Evolutionary conservation across 2,888 invertebrate species (phyloP).

Genomic region (Drosophila rellima): DNA sequence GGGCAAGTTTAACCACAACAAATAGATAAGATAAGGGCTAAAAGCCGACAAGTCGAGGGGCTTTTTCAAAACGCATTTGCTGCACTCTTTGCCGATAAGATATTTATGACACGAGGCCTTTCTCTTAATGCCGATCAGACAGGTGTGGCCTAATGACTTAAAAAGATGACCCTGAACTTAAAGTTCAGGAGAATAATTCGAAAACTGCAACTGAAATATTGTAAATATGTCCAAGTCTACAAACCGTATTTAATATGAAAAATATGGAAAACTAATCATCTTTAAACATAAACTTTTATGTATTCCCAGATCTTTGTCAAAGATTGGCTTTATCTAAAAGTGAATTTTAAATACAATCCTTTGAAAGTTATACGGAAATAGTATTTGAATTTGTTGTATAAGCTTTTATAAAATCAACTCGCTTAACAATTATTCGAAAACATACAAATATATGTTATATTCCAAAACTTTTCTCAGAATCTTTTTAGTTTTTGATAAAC

Average conservation of each 20-base stretch:
- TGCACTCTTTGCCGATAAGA: constrained; percentile 48
- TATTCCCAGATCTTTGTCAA: too few species aligned
- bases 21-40: constrained; percentile 64
- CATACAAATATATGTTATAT: too few species aligned
- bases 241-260: not conserved
- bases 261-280: too few species aligned
- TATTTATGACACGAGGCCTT: constrained; percentile 4
- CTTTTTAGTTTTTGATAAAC: too few species aligned
- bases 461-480: too few species aligned
- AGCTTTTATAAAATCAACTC: not conserved
- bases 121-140: not conserved
- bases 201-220: not conserved
- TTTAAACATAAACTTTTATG: too few species aligned
- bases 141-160: constrained; percentile 1
- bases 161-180: constrained; percentile 22
- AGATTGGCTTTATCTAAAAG: too few species aligned
- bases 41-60: constrained; percentile 5
- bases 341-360: not conserved
- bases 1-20: constrained; percentile 23
- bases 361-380: not conserved
- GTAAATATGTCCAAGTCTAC: not conserved
- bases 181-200: not conserved
- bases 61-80: constrained; percentile 29
- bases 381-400: not conserved
- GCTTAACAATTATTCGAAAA: not conserved